phyloP scores from a whole-genome alignment of 92 coral and sea anemone species.

The Epizoanthus illoricatus region DNA sequence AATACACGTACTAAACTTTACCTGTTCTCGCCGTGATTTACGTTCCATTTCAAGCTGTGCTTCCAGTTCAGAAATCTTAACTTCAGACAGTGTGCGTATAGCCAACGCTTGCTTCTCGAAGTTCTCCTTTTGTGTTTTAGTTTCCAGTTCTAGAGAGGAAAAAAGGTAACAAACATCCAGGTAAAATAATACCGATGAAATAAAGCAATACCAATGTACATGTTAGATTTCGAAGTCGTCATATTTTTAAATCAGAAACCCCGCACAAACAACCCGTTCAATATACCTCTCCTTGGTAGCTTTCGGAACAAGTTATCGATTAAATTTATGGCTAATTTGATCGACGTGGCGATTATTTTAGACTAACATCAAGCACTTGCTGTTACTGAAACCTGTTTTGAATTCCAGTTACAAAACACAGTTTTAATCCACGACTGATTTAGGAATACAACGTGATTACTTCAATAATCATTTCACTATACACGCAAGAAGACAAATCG shows the following conservation, averaged over 20 bases:
- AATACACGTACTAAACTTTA: neutral
- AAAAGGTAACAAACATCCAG: neutral
- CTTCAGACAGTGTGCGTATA: slow-evolving; percentile 58
- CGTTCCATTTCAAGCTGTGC: slow-evolving; percentile 67
- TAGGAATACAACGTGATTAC: neutral
- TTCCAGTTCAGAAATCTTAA: slow-evolving; percentile 70
- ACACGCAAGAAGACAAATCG: neutral
- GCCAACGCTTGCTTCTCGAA: slow-evolving; percentile 69
- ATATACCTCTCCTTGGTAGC: slow-evolving; percentile 48
- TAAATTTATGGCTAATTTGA: slow-evolving; percentile 40
- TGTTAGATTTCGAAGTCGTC: neutral
- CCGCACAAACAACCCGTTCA: neutral
- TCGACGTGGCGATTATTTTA: neutral
- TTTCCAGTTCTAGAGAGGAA: slow-evolving; percentile 66
- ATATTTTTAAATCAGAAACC: neutral
- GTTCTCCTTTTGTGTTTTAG: slow-evolving; percentile 68
- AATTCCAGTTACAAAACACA: neutral
- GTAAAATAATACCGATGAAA: neutral
- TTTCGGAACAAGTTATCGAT: slow-evolving; percentile 58
- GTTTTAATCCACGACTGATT: neutral
- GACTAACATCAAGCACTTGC: neutral
- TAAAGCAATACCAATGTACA: too few relatives aligned
- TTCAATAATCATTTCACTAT: neutral
- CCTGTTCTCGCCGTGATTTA: slow-evolving; percentile 54
- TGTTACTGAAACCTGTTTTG: neutral